phyloP scores from a whole-genome alignment of 1,140 invertebrate species.

The Cotesia glomerata region DNA sequence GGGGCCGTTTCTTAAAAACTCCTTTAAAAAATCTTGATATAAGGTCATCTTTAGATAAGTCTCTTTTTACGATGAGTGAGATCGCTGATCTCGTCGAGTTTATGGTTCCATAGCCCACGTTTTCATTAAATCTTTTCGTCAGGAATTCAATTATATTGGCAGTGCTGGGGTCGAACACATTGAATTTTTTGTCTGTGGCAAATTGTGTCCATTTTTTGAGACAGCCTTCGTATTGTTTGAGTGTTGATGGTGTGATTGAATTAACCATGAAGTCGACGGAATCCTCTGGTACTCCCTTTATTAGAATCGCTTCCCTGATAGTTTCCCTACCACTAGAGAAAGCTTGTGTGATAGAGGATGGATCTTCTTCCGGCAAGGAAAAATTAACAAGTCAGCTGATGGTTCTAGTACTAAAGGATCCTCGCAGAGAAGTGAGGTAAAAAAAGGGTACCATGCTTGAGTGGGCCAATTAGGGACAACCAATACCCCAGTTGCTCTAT shows the following conservation, averaged over 20 bases:
- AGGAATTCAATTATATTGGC: conserved; percentile 31
- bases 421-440: conserved; percentile 14
- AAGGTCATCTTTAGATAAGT: background rate
- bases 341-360: conserved; percentile 25
- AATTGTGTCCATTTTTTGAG: conserved; percentile 35
- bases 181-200: conserved; percentile 25
- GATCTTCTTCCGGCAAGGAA: conserved; percentile 22
- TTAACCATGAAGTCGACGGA: conserved; percentile 29
- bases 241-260: conserved; percentile 39
- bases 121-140: conserved; percentile 28
- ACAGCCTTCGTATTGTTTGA: conserved; percentile 43
- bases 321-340: conserved; percentile 33
- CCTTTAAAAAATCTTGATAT: conserved; percentile 40
- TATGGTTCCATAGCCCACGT: conserved; percentile 36
- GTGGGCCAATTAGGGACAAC: conserved; percentile 42
- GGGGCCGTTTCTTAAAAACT: background rate
- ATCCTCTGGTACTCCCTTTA: conserved; percentile 23
- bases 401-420: conserved; percentile 17
- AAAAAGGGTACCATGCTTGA: conserved; percentile 36
- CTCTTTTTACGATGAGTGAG: conserved; percentile 28
- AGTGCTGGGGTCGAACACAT: conserved; percentile 8
- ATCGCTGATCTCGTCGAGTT: conserved; percentile 39
- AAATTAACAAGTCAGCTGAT: conserved; percentile 18
- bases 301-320: conserved; percentile 32
- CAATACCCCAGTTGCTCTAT: conserved; percentile 39